Evolutionary conservation across 1,140 invertebrate genomes (phyloP).

Genomic region (Achatina immaculata): DNA sequence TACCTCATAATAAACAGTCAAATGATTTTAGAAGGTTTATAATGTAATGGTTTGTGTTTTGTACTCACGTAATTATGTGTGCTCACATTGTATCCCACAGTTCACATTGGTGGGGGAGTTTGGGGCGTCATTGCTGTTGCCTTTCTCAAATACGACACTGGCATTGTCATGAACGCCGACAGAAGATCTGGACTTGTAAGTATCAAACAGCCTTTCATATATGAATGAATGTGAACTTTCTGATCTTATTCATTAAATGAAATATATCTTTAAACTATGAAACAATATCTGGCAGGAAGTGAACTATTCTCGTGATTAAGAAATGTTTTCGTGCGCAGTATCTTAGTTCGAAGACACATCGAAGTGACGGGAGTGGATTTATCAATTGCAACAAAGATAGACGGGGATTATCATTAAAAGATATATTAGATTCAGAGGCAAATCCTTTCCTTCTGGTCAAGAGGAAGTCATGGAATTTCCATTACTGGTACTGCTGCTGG

Average conservation of each 20-base stretch:
- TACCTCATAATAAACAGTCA: too few species aligned
- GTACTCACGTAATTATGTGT: not conserved
- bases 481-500: too few species aligned
- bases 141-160: constrained; percentile 51
- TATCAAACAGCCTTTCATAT: not conserved
- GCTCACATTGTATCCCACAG: constrained; percentile 45
- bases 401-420: too few species aligned
- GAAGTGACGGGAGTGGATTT: too few species aligned
- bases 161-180: constrained; percentile 52
- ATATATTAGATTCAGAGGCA: too few species aligned
- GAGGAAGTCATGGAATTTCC: too few species aligned
- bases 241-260: not conserved
- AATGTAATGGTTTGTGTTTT: not conserved
- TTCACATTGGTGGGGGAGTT: constrained; percentile 74
- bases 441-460: too few species aligned
- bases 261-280: not conserved
- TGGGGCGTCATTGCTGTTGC: constrained; percentile 73
- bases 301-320: not conserved
- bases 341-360: not conserved
- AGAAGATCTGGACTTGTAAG: constrained; percentile 56
- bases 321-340: not conserved
- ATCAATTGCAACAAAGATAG: too few species aligned
- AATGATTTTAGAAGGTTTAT: too few species aligned
- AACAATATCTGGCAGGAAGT: not conserved
- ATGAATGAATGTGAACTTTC: not conserved